A percentile compares a stretch with the other conserved stretches of the same genome.
phyloP scores from a whole-genome alignment of 2,797 vertebrate species.

The Sebastes steindachneri region DNA sequence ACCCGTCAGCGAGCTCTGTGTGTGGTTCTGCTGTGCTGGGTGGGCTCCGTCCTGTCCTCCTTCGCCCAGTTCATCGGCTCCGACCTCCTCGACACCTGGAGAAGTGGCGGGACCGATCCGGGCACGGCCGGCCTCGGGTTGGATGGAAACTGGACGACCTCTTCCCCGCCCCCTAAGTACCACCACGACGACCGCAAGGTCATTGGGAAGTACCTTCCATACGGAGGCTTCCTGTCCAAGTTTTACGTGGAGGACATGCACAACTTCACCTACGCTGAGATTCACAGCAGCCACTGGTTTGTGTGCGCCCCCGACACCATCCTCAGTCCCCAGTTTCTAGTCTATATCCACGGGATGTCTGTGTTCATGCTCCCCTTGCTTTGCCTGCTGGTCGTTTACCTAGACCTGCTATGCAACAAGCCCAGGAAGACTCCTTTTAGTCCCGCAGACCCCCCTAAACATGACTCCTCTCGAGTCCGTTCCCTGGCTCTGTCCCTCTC shows the following conservation, averaged over 20 bases:
- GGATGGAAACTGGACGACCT: slow-evolving; percentile 70
- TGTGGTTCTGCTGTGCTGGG: slow-evolving; percentile 81
- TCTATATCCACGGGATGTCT: slow-evolving; percentile 78
- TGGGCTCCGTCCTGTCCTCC: slow-evolving; percentile 81
- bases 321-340: slow-evolving; percentile 77
- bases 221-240: slow-evolving; percentile 84
- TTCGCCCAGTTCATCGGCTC: slow-evolving; percentile 85
- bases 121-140: slow-evolving; percentile 57
- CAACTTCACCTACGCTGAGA: slow-evolving; percentile 77
- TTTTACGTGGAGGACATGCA: slow-evolving; percentile 75
- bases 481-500: slow-evolving; percentile 79
- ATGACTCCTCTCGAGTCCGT: slow-evolving; percentile 43
- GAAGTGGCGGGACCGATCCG: rapidly evolving
- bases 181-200: slow-evolving; percentile 63
- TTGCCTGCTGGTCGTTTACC: slow-evolving; percentile 76
- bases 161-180: slow-evolving; percentile 39
- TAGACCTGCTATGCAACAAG: slow-evolving; percentile 76
- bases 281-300: slow-evolving; percentile 80
- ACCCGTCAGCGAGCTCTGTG: slow-evolving; percentile 74
- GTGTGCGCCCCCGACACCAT: slow-evolving; percentile 79
- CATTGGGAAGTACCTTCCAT: slow-evolving; percentile 78
- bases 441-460: slow-evolving; percentile 51
- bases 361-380: slow-evolving; percentile 80
- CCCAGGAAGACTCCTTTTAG: slow-evolving; percentile 55
- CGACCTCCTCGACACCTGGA: slow-evolving; percentile 68